A percentile compares a stretch with the other conserved stretches of the same genome.
These are phyloP conservation scores for Plebejus argus DNA, from an alignment of 2,888 invertebrate species.

Conservation along the genomic window DNA sequence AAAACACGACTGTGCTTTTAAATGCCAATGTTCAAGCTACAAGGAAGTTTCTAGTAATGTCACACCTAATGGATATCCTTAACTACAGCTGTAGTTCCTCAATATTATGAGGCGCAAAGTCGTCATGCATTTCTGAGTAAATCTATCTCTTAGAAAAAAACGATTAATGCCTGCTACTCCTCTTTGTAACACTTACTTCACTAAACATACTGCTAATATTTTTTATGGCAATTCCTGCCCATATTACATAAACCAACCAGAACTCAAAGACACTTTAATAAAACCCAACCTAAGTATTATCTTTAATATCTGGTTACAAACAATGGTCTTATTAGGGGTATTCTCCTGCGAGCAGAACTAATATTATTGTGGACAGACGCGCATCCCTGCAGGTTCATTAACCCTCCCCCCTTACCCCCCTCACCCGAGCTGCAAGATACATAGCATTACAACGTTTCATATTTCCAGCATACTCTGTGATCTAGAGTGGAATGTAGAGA, in stretches of 20 bases:
- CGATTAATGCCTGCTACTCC: background rate
- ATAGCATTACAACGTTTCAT: slow-evolving; percentile 34
- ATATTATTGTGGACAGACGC: slow-evolving; percentile 62
- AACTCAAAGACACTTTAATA: background rate
- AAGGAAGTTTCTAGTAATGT: background rate
- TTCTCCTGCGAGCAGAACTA: slow-evolving; percentile 57
- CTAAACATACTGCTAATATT: background rate
- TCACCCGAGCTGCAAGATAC: slow-evolving; percentile 43
- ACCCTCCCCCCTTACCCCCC: slow-evolving; percentile 49
- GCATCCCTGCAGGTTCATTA: slow-evolving; percentile 72
- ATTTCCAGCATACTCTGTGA: slow-evolving; percentile 43
- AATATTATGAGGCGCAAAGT: background rate
- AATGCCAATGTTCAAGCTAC: background rate
- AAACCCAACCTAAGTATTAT: background rate
- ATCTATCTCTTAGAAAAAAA: no score
- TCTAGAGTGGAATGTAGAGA: slow-evolving; percentile 41
- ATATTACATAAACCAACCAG: background rate
- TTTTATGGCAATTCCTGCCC: background rate
- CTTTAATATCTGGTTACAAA: slow-evolving; percentile 8
- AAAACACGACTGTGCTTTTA: slow-evolving; percentile 1
- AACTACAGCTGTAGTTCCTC: background rate
- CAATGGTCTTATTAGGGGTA: slow-evolving; percentile 16
- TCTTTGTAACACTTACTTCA: background rate
- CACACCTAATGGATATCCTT: background rate
- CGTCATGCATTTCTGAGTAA: background rate